These are phyloP conservation scores for Rousettus madagascariensis DNA, from an alignment of 2,797 vertebrate genomes.

Conservation along the genomic window DNA sequence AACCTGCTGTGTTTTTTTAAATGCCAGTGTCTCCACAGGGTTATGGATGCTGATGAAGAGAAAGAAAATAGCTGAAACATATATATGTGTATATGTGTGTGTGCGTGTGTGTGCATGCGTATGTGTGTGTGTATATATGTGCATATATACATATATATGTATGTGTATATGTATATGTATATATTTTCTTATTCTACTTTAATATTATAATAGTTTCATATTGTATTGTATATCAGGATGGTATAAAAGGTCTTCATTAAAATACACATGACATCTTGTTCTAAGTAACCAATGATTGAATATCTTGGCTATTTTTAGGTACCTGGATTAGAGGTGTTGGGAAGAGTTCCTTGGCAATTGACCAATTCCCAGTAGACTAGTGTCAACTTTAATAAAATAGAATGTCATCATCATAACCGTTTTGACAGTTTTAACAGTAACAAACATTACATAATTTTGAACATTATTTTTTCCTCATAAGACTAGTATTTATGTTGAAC, in stretches of 20 bases:
- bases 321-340: not conserved
- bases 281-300: not conserved
- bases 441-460: not conserved
- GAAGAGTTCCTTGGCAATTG: not conserved
- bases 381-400: not conserved
- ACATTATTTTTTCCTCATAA: not conserved
- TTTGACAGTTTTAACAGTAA: conserved; percentile 19
- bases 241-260: not conserved
- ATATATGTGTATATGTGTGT: no score
- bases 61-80: conserved; percentile 34
- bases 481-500: not conserved
- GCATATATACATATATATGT: no score
- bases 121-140: no score
- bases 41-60: conserved; percentile 41
- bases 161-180: no score
- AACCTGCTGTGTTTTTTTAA: conserved; percentile 73
- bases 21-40: conserved; percentile 50
- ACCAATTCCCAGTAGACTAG: not conserved
- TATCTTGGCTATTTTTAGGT: not conserved
- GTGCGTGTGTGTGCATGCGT: no score
- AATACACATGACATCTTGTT: not conserved
- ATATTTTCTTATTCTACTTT: not conserved
- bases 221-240: not conserved
- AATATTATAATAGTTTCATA: not conserved
- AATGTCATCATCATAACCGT: not conserved